Evolutionary conservation across 1,140 invertebrate genomes (phyloP).

Genomic region (Aphis craccivora): DNA sequence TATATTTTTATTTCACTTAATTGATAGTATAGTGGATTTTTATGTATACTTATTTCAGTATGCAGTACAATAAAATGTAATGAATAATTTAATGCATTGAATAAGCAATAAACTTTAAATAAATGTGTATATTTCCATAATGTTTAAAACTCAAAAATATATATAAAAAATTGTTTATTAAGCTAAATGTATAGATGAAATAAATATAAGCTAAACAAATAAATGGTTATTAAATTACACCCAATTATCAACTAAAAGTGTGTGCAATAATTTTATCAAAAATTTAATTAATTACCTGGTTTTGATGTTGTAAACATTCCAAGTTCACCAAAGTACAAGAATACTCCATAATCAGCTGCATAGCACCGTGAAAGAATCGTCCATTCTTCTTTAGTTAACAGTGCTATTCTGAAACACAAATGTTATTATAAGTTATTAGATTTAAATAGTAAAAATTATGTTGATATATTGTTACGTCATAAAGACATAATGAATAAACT

Average conservation of each 20-base stretch:
- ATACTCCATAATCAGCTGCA: constrained; percentile 20
- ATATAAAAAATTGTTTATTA: not conserved
- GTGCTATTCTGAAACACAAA: constrained; percentile 33
- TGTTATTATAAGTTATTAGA: not conserved
- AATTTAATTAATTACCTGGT: constrained; percentile 47
- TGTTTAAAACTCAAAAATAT: too few relatives aligned
- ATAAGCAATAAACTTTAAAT: too few relatives aligned
- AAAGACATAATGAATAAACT: not conserved
- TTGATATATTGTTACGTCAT: not conserved
- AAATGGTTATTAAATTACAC: not conserved
- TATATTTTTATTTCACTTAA: not conserved
- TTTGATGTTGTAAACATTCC: constrained; percentile 35
- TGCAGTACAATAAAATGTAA: too few relatives aligned
- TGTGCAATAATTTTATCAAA: not conserved
- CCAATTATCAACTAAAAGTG: not conserved
- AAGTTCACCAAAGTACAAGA: constrained; percentile 25
- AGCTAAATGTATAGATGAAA: not conserved
- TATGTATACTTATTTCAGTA: not conserved
- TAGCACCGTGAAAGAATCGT: constrained; percentile 26
- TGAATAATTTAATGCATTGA: too few relatives aligned
- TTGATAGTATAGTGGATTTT: not conserved
- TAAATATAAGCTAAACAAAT: not conserved
- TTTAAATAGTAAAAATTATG: not conserved
- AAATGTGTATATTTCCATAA: too few relatives aligned
- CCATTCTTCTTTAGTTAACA: constrained; percentile 50